Evolutionary conservation across 2,797 vertebrate genomes (phyloP).

Genomic region (Mormyrus hasselquistii): DNA sequence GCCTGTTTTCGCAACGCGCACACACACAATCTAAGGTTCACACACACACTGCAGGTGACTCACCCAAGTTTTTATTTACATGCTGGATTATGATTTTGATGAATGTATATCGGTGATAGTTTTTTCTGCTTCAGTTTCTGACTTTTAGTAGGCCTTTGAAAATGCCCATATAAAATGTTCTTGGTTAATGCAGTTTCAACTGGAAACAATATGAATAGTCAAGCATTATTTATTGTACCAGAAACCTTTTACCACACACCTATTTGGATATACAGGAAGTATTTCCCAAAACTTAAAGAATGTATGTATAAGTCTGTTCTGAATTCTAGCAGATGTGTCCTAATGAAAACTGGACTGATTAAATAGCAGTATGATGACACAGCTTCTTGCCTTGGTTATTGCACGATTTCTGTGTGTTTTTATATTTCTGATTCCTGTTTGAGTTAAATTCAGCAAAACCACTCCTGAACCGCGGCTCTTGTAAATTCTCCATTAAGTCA

Average conservation of each 20-base stretch:
- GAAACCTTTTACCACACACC: neutral
- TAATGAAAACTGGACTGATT: slow-evolving; percentile 15
- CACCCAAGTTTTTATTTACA: slow-evolving; percentile 32
- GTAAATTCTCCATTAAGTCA: neutral
- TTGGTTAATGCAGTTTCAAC: neutral
- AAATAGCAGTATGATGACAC: neutral
- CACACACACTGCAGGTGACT: slow-evolving; percentile 29
- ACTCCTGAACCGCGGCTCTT: neutral
- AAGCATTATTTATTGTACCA: neutral
- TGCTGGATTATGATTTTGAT: slow-evolving; percentile 39
- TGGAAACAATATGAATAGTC: neutral
- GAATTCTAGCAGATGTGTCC: neutral
- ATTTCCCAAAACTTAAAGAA: neutral
- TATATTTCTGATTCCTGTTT: neutral
- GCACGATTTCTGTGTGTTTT: neutral
- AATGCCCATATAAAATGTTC: neutral
- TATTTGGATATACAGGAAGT: neutral
- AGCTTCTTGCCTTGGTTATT: neutral
- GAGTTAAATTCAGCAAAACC: neutral
- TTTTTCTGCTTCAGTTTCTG: slow-evolving; percentile 20
- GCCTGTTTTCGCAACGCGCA: slow-evolving; percentile 23
- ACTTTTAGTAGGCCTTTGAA: slow-evolving; percentile 5
- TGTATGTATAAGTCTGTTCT: neutral
- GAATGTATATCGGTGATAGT: slow-evolving; percentile 25
- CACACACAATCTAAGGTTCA: neutral